Evolutionary conservation across 2,797 vertebrate species (phyloP).

Genomic region (Xerus rutilus): DNA sequence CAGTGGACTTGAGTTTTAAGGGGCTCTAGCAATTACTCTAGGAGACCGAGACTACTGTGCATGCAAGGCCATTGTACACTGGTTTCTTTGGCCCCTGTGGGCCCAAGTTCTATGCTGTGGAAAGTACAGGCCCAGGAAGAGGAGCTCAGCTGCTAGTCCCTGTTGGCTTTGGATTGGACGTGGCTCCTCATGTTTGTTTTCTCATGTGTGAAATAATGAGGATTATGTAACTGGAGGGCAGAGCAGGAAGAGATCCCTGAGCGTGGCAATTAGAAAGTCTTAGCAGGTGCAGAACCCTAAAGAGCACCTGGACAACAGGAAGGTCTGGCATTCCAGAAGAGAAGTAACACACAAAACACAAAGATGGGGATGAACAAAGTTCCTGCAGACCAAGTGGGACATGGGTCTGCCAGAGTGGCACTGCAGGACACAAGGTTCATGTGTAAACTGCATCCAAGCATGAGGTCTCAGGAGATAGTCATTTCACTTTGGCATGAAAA

Average conservation of each 20-base stretch:
- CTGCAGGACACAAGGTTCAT: accelerated
- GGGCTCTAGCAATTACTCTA: too few species aligned
- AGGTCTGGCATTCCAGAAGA: background rate
- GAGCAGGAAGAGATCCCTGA: background rate
- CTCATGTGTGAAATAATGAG: slow-evolving; percentile 45
- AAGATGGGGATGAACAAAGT: background rate
- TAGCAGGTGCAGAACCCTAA: background rate
- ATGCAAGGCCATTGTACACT: accelerated
- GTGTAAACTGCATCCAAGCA: background rate
- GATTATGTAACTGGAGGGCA: background rate
- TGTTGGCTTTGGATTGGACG: background rate
- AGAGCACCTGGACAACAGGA: background rate
- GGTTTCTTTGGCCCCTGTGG: background rate
- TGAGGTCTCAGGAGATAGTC: background rate
- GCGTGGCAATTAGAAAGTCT: background rate
- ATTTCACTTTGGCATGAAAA: background rate
- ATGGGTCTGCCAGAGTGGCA: accelerated
- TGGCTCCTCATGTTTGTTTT: background rate
- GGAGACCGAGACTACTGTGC: accelerated
- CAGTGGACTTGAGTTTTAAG: background rate
- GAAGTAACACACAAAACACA: background rate
- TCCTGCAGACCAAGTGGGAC: accelerated
- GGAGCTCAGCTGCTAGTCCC: background rate
- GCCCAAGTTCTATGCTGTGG: background rate
- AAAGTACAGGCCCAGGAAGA: background rate